These are phyloP conservation scores for Graphium colonna DNA, from an alignment of 2,888 invertebrate species.

Conservation along the genomic window DNA sequence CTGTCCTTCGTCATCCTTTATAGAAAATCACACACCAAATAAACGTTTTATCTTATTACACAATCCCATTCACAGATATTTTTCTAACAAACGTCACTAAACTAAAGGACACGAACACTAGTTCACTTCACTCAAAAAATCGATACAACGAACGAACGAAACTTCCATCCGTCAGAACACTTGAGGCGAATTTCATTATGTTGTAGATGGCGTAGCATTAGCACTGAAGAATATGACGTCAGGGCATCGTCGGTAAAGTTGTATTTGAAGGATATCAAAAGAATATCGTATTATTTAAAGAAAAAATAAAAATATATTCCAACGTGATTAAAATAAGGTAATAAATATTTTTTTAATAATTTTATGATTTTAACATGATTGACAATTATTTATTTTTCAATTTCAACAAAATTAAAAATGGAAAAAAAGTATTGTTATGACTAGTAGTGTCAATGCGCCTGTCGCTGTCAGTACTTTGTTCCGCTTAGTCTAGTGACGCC, in stretches of 20 bases:
- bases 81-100: constrained; percentile 86
- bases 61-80: constrained; percentile 89
- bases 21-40: constrained; percentile 83
- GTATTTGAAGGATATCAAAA: constrained; percentile 27
- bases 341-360: too few relatives aligned
- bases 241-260: constrained; percentile 53
- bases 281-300: constrained; percentile 8
- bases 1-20: constrained; percentile 96
- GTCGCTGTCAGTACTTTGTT: constrained; percentile 46
- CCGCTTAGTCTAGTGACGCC: constrained; percentile 85
- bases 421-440: constrained; percentile 31
- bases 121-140: constrained; percentile 87
- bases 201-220: constrained; percentile 60
- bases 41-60: constrained; percentile 84
- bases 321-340: too few relatives aligned
- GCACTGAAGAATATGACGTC: constrained; percentile 51
- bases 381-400: too few relatives aligned
- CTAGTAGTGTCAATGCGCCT: constrained; percentile 47
- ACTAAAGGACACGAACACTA: constrained; percentile 86
- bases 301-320: too few relatives aligned
- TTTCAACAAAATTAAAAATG: background rate
- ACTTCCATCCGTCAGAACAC: constrained; percentile 79
- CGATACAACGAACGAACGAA: constrained; percentile 85
- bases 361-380: background rate
- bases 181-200: constrained; percentile 44